Conservation (phyloP, 2,888 invertebrate genomes). For the Drosophila villosipedis region DNA sequence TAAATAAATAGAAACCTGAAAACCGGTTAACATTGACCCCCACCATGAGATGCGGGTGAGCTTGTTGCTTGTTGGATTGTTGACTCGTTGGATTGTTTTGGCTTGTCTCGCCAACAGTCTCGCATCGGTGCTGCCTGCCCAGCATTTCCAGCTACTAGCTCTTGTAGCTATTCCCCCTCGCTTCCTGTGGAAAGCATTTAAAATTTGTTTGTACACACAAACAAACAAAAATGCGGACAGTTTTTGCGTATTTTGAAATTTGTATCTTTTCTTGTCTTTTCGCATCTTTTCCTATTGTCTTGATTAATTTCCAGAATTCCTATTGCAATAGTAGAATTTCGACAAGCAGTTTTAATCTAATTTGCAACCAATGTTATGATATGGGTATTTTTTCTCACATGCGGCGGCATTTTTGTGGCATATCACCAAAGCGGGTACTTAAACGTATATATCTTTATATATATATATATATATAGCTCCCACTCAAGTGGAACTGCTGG, state of each 20-base stretch:
- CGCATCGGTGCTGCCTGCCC: constrained; percentile 53
- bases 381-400: constrained; percentile 15
- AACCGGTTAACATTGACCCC: constrained; percentile 63
- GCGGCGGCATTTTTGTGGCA: constrained; percentile 8
- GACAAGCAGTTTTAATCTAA: not conserved
- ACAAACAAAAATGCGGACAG: constrained; percentile 2
- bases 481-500: constrained; percentile 73
- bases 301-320: constrained; percentile 54
- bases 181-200: constrained; percentile 56
- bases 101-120: constrained; percentile 32
- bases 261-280: constrained; percentile 16
- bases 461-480: constrained; percentile 12
- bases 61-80: constrained; percentile 6
- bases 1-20: not conserved
- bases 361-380: constrained; percentile 5
- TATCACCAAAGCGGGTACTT: constrained; percentile 22
- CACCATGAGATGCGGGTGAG: constrained; percentile 30
- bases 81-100: constrained; percentile 6
- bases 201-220: not conserved
- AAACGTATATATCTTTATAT: constrained; percentile 2
- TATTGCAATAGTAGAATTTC: constrained; percentile 8
- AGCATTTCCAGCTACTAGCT: constrained; percentile 31
- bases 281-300: constrained; percentile 22
- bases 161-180: constrained; percentile 10
- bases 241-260: constrained; percentile 26